Base-by-base conservation (phyloP, 2,888 invertebrate genomes). In the Listrodromus nycthemerus region DNA sequence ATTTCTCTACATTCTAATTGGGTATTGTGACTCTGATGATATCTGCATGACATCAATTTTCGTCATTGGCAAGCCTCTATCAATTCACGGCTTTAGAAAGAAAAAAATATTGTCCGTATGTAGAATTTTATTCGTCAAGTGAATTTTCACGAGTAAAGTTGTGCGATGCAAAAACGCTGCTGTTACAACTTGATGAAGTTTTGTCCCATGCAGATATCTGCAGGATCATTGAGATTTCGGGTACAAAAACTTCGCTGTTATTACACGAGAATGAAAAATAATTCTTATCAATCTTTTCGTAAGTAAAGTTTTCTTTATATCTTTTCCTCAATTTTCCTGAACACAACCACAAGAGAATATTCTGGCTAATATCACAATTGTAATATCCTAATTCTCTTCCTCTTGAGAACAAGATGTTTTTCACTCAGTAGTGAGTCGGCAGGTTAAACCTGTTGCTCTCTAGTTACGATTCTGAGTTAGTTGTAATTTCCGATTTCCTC, bases 381-480 rank as follows among this genome's bases (percentile, higher is more conserved):
- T 16, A 45, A 45, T 3, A 16, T 16, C 3, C 67, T 21, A 24
- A 7, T 48, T 30, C 58, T 58, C 67, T 45, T 45, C n/a, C 58
- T 55, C n/a, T 50, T 58, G 58, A 16, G 37, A 58, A 33, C 33
- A 58, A 69, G 58, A 58, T 16, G 67, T 58, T 77, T 58, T 67
- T 77, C 67, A 30, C 55, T 67, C 67, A 45, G 33, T n/a, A 77
- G 76, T 24, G 41, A 52, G 67, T 13, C 58, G 58, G 27, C 45
- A 41, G 27, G 37, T 30, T 30, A 41, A 16, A 82, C 77, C 77
- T 82, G 82, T 82, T 82, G 77, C 82, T 82, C 73, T 30, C 66
- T 30, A 58, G 76, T 77, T 67, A 58, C 75, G 75, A 66, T 75
- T 75, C 76, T 58, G 61, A 69, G 69, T 77, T 77, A 58, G 16